phyloP scores from a whole-genome alignment of 2,888 invertebrate genomes.

The Cephus runcator region DNA sequence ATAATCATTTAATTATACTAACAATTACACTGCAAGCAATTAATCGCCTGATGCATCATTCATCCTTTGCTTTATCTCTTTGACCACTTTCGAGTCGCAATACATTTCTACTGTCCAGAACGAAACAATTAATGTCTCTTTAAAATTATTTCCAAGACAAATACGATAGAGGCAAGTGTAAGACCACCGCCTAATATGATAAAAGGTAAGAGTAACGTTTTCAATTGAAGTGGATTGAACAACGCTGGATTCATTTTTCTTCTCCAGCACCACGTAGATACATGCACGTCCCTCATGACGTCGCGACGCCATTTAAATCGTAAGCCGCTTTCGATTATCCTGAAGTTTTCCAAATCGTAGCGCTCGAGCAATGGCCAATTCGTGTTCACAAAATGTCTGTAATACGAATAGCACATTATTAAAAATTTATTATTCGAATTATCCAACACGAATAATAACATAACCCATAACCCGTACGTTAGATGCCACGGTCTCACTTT shows the following conservation, averaged over 20 bases:
- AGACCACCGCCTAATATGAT: background rate
- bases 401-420: background rate
- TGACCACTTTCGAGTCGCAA: background rate
- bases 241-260: background rate
- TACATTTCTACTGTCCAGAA: background rate
- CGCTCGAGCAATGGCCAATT: constrained; percentile 10
- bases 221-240: background rate
- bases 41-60: background rate
- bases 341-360: background rate
- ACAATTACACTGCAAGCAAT: background rate
- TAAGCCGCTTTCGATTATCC: constrained; percentile 1
- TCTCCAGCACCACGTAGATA: background rate
- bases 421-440: background rate
- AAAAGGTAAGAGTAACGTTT: background rate
- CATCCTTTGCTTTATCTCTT: background rate
- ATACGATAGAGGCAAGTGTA: background rate
- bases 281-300: background rate
- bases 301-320: constrained; percentile 2
- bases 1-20: background rate
- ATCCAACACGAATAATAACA: background rate
- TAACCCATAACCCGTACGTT: background rate
- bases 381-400: background rate
- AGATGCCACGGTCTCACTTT: background rate
- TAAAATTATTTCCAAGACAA: background rate
- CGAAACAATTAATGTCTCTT: background rate